Evolutionary conservation across 2,797 vertebrate genomes (phyloP).

Genomic region (Sylvilagus floridanus): DNA sequence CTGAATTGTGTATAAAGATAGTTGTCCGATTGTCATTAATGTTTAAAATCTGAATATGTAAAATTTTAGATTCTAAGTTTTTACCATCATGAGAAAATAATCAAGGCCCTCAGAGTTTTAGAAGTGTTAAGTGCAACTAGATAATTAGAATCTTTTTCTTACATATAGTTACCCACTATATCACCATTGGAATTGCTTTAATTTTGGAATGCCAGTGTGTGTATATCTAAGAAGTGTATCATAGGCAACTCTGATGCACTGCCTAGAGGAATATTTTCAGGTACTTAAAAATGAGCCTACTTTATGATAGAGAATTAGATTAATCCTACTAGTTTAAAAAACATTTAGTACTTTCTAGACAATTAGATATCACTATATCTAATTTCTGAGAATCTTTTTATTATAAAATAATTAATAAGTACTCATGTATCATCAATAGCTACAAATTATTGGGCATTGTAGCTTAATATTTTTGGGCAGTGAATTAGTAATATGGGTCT

Average conservation of each 20-base stretch:
- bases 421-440: neutral
- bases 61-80: neutral
- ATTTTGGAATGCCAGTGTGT: neutral
- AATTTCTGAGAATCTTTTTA: neutral
- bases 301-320: neutral
- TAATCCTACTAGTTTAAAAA: neutral
- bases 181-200: neutral
- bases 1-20: neutral
- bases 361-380: neutral
- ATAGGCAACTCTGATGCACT: neutral
- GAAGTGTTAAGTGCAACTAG: neutral
- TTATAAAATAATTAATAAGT: conserved; percentile 11
- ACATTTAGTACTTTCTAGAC: neutral
- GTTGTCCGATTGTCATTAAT: neutral
- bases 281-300: neutral
- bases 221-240: neutral
- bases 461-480: neutral
- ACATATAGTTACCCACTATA: neutral
- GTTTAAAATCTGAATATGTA: conserved; percentile 1
- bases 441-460: neutral
- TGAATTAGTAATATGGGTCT: neutral
- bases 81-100: neutral
- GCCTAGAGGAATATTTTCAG: neutral
- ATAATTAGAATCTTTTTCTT: neutral
- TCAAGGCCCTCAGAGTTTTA: neutral